Percentiles rank a stretch among this genome's conserved stretches.
phyloP scores from a whole-genome alignment of 1,140 invertebrate genomes.

The Musca vetustissima region DNA sequence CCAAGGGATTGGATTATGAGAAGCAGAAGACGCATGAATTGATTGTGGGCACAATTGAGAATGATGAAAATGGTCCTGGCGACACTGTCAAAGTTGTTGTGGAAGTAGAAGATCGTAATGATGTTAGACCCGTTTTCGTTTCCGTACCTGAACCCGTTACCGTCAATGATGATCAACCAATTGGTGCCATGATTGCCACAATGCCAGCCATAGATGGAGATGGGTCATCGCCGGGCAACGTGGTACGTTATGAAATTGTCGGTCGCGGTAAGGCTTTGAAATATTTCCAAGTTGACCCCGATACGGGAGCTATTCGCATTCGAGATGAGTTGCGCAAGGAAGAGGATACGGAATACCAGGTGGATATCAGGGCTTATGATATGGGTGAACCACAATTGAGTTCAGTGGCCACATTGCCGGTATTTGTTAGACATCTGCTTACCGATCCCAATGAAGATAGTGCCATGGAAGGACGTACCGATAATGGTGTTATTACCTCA shows the following conservation, averaged over 20 bases:
- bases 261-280: conserved; percentile 76
- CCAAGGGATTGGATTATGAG: conserved; percentile 78
- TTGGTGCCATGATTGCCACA: conserved; percentile 77
- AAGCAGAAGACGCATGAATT: conserved; percentile 71
- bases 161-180: conserved; percentile 77
- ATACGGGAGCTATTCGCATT: conserved; percentile 74
- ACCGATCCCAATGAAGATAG: conserved; percentile 55
- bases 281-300: conserved; percentile 85
- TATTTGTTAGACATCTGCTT: conserved; percentile 79
- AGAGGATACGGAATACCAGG: conserved; percentile 80
- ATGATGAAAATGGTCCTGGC: conserved; percentile 67
- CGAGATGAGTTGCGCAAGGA: conserved; percentile 83
- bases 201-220: conserved; percentile 79
- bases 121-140: conserved; percentile 83
- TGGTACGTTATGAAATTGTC: conserved; percentile 77
- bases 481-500: conserved; percentile 43
- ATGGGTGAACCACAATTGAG: conserved; percentile 81
- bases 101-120: conserved; percentile 80
- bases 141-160: conserved; percentile 77
- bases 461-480: conserved; percentile 31
- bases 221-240: conserved; percentile 78
- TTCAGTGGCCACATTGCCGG: conserved; percentile 74
- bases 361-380: conserved; percentile 85
- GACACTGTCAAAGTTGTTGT: conserved; percentile 76
- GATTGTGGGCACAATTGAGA: conserved; percentile 79